These are phyloP conservation scores for Mastigias papua DNA, from an alignment of 30 jellyfish, hydroid and myxozoan species.

Conservation along the genomic window DNA sequence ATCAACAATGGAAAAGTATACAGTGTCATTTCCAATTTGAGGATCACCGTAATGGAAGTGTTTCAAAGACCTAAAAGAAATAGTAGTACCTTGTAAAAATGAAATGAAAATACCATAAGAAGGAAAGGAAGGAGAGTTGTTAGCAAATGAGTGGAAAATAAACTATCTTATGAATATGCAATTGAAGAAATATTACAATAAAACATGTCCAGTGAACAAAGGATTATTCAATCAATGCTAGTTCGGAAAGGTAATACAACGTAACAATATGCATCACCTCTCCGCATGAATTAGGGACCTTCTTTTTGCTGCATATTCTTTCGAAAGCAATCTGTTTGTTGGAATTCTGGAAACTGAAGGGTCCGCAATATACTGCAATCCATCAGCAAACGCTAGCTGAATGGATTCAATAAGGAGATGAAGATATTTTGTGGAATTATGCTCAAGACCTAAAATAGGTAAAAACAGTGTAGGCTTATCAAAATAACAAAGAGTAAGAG, in stretches of 20 bases:
- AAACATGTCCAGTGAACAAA: too few relatives aligned
- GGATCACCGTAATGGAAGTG: constrained; percentile 57
- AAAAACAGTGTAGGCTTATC: too few relatives aligned
- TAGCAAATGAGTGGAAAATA: too few relatives aligned
- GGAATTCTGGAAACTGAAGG: constrained; percentile 54
- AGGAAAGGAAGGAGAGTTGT: too few relatives aligned
- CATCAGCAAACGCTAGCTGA: constrained; percentile 88
- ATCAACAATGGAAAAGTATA: constrained; percentile 90
- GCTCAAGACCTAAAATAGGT: constrained; percentile 47
- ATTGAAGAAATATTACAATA: too few relatives aligned
- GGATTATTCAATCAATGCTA: too few relatives aligned
- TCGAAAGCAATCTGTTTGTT: constrained; percentile 47
- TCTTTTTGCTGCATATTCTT: constrained; percentile 76
- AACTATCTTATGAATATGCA: too few relatives aligned
- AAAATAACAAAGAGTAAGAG: too few relatives aligned
- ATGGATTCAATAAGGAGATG: constrained; percentile 82
- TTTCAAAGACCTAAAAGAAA: constrained; percentile 64
- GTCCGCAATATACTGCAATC: constrained; percentile 77
- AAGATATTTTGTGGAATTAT: constrained; percentile 78
- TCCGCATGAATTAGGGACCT: constrained; percentile 42
- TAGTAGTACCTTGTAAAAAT: too few relatives aligned
- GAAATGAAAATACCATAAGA: too few relatives aligned
- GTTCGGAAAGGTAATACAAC: background rate
- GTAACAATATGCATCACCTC: background rate
- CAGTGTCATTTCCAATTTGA: constrained; percentile 81